Evolutionary conservation across 2,113 vertebrate genomes (phyloP).

Genomic region (Progne subis): DNA sequence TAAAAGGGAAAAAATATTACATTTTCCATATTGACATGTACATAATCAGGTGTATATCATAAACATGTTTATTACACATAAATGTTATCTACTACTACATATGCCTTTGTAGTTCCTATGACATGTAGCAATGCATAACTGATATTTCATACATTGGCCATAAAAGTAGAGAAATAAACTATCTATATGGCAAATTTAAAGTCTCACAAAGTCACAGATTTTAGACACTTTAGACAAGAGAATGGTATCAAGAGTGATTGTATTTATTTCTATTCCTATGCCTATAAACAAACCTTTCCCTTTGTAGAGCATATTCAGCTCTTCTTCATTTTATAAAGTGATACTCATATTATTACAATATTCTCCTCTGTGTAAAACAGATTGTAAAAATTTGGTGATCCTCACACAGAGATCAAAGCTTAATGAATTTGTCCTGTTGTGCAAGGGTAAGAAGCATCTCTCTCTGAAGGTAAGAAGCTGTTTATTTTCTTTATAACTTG

Average conservation of each 20-base stretch:
- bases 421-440: slow-evolving; percentile 32
- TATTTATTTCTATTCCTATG: background rate
- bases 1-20: background rate
- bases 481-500: background rate
- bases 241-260: background rate
- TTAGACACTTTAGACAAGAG: background rate
- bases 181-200: background rate
- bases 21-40: background rate
- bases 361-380: background rate
- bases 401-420: slow-evolving; percentile 49
- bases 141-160: background rate
- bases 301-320: background rate
- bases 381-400: slow-evolving; percentile 36
- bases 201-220: background rate
- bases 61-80: background rate
- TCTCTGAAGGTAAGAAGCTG: slow-evolving; percentile 35
- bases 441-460: slow-evolving; percentile 3
- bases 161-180: background rate
- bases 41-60: background rate
- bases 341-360: background rate
- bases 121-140: background rate
- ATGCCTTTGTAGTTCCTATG: background rate
- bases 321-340: background rate
- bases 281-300: background rate
- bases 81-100: background rate